Evolutionary conservation across 2,113 vertebrate species (phyloP).

Genomic region (Heteronetta atricapilla): DNA sequence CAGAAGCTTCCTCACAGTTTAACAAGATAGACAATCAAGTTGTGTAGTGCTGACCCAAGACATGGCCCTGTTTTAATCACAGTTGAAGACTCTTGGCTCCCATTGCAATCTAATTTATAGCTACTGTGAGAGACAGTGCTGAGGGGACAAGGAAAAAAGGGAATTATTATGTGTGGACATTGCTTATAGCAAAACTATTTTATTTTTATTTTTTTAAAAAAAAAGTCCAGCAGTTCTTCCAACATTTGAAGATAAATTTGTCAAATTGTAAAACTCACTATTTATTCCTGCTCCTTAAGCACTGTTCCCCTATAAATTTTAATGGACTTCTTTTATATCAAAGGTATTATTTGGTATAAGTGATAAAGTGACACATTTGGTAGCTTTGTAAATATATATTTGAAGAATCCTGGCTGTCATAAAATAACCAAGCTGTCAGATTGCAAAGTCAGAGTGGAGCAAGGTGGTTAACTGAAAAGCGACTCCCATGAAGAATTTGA

Average conservation of each 20-base stretch:
- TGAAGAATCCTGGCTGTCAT: slow-evolving; percentile 68
- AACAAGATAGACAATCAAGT: neutral
- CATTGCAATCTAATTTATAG: neutral
- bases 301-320: slow-evolving; percentile 27
- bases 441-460: slow-evolving; percentile 34
- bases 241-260: slow-evolving; percentile 10
- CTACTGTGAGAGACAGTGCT: neutral
- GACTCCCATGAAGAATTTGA: slow-evolving; percentile 78
- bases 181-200: neutral
- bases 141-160: neutral
- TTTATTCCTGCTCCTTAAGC: slow-evolving; percentile 11
- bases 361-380: slow-evolving; percentile 48
- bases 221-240: neutral
- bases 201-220: too few relatives aligned
- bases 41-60: neutral
- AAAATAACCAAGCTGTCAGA: slow-evolving; percentile 69
- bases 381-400: slow-evolving; percentile 61
- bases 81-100: neutral
- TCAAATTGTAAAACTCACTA: neutral
- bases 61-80: neutral
- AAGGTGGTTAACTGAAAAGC: slow-evolving; percentile 70
- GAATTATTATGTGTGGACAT: neutral
- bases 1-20: neutral
- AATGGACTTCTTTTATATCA: slow-evolving; percentile 32
- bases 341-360: slow-evolving; percentile 49